Conservation (phyloP, 2,888 invertebrate genomes). For the Andricus quercusramuli region DNA sequence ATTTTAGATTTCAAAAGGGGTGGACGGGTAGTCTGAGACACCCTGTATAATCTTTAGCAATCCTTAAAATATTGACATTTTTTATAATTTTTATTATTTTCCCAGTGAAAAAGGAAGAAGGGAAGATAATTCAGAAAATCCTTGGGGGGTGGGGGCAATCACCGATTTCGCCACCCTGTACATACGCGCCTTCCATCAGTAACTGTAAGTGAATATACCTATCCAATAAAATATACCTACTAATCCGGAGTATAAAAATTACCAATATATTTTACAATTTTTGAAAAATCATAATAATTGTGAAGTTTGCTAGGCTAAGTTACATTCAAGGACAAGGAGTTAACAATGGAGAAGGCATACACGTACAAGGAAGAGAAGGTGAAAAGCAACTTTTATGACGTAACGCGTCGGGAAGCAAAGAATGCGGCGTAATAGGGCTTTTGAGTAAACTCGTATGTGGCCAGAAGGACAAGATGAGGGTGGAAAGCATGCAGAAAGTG, state of each 20-base stretch:
- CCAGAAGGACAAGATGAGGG: constrained; percentile 26
- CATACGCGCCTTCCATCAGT: no score
- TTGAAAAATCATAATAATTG: neutral
- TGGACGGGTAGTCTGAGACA: no score
- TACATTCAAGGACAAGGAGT: constrained; percentile 10
- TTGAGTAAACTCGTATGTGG: constrained; percentile 43
- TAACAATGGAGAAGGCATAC: constrained; percentile 41
- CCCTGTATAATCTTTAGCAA: no score
- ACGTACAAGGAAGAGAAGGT: constrained; percentile 41
- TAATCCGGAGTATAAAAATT: neutral
- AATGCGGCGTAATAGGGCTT: constrained; percentile 51
- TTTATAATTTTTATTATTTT: no score
- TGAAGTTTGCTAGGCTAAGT: neutral
- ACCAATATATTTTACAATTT: neutral
- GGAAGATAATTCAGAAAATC: no score
- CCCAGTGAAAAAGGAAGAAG: no score
- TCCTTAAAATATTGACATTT: no score
- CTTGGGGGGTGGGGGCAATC: no score
- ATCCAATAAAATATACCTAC: neutral
- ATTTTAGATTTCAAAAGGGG: no score
- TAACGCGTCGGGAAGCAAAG: constrained; percentile 47
- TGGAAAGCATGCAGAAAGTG: constrained; percentile 32
- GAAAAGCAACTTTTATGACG: constrained; percentile 48
- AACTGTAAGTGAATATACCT: no score
- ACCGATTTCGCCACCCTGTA: no score